Base-by-base conservation (phyloP, 37 sponge, comb jelly and placozoan species). In the Halichondria panicea region DNA sequence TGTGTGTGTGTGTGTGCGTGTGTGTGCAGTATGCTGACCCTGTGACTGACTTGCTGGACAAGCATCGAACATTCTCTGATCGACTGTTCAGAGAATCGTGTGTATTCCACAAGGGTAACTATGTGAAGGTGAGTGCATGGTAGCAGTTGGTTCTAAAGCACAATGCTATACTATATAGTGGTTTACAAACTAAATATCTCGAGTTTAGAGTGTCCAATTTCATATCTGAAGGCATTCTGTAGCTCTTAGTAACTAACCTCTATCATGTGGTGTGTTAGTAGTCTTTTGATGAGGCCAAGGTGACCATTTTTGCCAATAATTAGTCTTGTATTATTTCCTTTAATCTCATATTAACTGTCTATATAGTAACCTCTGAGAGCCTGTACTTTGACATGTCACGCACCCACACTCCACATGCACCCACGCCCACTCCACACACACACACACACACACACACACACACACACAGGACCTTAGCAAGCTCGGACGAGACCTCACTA, bases 31-130 rank as follows among this genome's bases (percentile, higher is more conserved):
- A 98, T 82, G 99, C 99, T 32, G 99, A 98, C 63, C 99, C 99
- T 46, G 99, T 98, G 62, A 68, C 96, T 15, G 90, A 98, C 63
- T 79, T 98, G 25, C 81, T 98, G 44, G 99, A 98, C 77, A 89
- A 79, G 33, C 72, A 85, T 72, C 78, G 77, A 15, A 84, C 91
- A 0, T 95, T 98, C 56, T 27, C 72, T 76, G 67, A 85, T 11
- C 65, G 94, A 38, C 80, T 98, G 39, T 98, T 93, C 81, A 85
- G 99, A 56, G 99, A 98, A 43, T 86, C 96, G 21, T 98, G 99
- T 68, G 97, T 98, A 34, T 95, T 89, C 55, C 94, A 98, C 80
- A 90, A 84, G 78, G 99, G 99, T 31, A 95, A 91, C 70, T 98
- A 98, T 74, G 96, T 98, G 74, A 98, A 98, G 81, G 97, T 91